These are phyloP conservation scores for Odontamblyopus rebecca DNA, from an alignment of 2,797 vertebrate species.

Conservation along the genomic window DNA sequence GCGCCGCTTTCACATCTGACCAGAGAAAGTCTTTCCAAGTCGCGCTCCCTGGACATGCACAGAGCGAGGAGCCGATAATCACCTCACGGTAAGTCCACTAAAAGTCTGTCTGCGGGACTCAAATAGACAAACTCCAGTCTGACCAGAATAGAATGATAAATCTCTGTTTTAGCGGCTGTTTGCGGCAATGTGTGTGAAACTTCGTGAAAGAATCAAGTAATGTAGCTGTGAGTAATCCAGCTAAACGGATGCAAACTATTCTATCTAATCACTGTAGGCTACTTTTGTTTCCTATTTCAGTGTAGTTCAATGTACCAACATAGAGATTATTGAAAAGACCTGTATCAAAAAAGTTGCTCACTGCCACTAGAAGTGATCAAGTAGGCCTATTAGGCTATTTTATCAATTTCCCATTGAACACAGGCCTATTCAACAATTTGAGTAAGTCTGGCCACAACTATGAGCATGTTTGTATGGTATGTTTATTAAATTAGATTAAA, in stretches of 20 bases:
- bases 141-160: not conserved
- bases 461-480: too few relatives aligned
- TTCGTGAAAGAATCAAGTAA: not conserved
- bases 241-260: not conserved
- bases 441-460: too few relatives aligned
- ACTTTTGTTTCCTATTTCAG: too few relatives aligned
- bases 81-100: slow-evolving; percentile 33
- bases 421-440: too few relatives aligned
- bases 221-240: not conserved
- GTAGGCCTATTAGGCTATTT: too few relatives aligned
- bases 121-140: not conserved
- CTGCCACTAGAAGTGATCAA: not conserved
- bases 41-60: slow-evolving; percentile 3
- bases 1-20: slow-evolving; percentile 36
- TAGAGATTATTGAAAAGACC: too few relatives aligned
- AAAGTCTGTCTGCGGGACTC: not conserved
- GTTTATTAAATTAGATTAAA: too few relatives aligned
- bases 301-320: not conserved
- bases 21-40: slow-evolving; percentile 48
- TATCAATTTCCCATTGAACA: too few relatives aligned
- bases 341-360: not conserved
- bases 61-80: slow-evolving; percentile 16
- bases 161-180: not conserved
- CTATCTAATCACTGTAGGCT: not conserved
- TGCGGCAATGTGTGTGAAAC: not conserved